phyloP scores from a whole-genome alignment of 2,113 vertebrate species.

The Polypterus bichir region DNA sequence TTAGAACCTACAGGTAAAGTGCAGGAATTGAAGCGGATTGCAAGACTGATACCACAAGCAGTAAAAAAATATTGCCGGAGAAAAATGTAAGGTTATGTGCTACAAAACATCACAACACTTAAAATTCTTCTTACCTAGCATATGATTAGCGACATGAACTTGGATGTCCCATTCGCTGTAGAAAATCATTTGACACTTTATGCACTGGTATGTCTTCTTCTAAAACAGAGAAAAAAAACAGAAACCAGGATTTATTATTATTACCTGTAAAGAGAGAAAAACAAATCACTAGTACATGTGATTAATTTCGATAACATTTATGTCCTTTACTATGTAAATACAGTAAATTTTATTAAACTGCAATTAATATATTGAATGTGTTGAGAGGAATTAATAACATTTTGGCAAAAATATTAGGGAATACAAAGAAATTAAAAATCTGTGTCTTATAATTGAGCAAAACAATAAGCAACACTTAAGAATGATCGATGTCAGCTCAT shows the following conservation, averaged over 20 bases:
- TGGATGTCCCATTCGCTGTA: slow-evolving; percentile 99
- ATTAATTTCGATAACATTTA: too few species aligned
- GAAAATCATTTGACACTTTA: slow-evolving; percentile 99
- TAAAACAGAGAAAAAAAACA: slow-evolving; percentile 40
- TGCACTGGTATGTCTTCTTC: slow-evolving; percentile 99
- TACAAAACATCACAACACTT: slow-evolving; percentile 25
- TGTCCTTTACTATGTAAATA: too few species aligned
- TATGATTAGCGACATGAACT: slow-evolving; percentile 98
- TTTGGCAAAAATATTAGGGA: too few species aligned
- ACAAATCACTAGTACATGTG: not conserved
- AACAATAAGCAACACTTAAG: too few species aligned
- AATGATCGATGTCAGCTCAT: too few species aligned
- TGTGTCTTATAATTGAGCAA: too few species aligned
- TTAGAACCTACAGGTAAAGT: too few species aligned
- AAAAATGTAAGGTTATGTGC: not conserved
- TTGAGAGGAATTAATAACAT: too few species aligned
- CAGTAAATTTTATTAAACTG: too few species aligned
- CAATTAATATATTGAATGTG: too few species aligned
- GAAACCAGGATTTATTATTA: not conserved
- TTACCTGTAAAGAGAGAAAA: not conserved
- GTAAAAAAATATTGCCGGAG: not conserved
- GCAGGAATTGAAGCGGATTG: not conserved
- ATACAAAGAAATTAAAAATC: too few species aligned
- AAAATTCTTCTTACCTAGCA: slow-evolving; percentile 83
- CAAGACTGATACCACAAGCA: not conserved